Percentiles rank a stretch among this genome's conserved stretches.
Evolutionary conservation across 2,797 vertebrate genomes (phyloP).

Genomic region (Enteromius radiatus): DNA sequence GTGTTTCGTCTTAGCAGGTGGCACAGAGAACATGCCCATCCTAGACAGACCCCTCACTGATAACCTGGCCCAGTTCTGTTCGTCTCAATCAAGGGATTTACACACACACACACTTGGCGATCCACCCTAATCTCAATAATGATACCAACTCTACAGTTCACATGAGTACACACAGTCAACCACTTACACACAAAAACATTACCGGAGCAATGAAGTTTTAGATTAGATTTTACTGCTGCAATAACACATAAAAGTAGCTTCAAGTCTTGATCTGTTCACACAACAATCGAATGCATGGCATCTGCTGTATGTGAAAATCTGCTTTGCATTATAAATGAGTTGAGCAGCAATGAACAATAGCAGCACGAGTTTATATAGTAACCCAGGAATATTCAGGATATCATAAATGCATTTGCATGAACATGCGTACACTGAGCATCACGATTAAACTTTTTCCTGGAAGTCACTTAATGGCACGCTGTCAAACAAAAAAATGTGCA

Average conservation of each 20-base stretch:
- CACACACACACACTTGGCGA: conserved; percentile 42
- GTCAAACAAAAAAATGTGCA: neutral
- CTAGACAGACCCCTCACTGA: conserved; percentile 13
- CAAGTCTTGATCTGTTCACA: neutral
- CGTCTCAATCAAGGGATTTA: conserved; percentile 77
- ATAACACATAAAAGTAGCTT: neutral
- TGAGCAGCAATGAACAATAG: neutral
- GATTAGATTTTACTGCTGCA: neutral
- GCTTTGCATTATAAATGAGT: conserved; percentile 39
- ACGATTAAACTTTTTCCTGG: neutral
- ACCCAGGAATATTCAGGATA: neutral
- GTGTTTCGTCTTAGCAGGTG: neutral
- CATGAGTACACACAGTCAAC: conserved; percentile 17
- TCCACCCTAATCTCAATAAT: conserved; percentile 4
- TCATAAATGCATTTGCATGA: neutral
- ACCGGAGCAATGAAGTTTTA: neutral
- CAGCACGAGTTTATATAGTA: neutral
- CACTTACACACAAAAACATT: neutral
- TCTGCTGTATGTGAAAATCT: neutral
- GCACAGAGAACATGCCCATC: conserved; percentile 10
- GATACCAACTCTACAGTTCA: neutral
- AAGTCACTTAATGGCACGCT: neutral
- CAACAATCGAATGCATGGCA: neutral
- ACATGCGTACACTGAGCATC: neutral
- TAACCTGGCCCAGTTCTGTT: conserved; percentile 70